These are phyloP conservation scores for Tor tambroides DNA, from an alignment of 2,113 vertebrate genomes.

Conservation along the genomic window DNA sequence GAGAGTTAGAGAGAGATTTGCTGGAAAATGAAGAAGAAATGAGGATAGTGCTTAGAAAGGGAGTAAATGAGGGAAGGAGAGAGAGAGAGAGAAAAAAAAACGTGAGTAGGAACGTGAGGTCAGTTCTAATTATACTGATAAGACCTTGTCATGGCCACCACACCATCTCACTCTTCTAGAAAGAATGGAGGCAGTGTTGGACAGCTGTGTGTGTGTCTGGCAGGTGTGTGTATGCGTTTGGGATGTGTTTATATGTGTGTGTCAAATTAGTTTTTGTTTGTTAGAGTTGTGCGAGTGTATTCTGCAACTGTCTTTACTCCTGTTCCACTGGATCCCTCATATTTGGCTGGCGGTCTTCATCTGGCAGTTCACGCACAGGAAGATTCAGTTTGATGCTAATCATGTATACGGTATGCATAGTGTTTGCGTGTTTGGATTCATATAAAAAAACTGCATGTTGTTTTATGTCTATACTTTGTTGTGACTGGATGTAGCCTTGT, in stretches of 20 bases:
- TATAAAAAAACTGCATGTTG: not conserved
- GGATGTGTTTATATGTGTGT: slow-evolving; percentile 38
- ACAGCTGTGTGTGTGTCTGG: slow-evolving; percentile 41
- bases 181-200: slow-evolving; percentile 46
- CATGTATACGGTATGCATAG: slow-evolving; percentile 34
- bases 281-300: slow-evolving; percentile 29
- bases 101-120: slow-evolving; percentile 48
- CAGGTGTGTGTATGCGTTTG: slow-evolving; percentile 40
- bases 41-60: not conserved
- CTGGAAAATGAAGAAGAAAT: not conserved
- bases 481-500: not conserved
- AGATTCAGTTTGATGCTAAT: slow-evolving; percentile 24
- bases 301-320: slow-evolving; percentile 23
- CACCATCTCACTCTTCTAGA: slow-evolving; percentile 30
- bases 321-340: slow-evolving; percentile 44
- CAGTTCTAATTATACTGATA: slow-evolving; percentile 55
- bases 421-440: slow-evolving; percentile 8
- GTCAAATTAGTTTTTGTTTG: slow-evolving; percentile 41
- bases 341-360: slow-evolving; percentile 46
- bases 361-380: slow-evolving; percentile 43
- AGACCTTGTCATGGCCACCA: slow-evolving; percentile 43
- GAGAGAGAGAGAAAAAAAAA: slow-evolving; percentile 6
- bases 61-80: slow-evolving; percentile 4
- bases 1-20: not conserved
- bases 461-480: not conserved